These are phyloP conservation scores for Buathra laborator DNA, from an alignment of 2,888 invertebrate species.

Conservation along the genomic window DNA sequence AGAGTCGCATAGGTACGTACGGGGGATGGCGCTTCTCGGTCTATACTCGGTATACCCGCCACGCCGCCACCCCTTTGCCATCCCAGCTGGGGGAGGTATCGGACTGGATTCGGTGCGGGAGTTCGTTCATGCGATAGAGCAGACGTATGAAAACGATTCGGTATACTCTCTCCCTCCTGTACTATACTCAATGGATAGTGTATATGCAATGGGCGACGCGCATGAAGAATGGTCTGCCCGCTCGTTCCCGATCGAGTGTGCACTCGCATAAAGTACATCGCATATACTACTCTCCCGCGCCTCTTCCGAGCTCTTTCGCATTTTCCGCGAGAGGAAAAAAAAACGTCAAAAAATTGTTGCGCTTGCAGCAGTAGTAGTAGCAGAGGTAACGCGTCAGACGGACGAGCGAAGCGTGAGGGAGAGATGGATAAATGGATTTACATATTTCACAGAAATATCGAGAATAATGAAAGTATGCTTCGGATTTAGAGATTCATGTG, in stretches of 20 bases:
- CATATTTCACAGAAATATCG: constrained; percentile 64
- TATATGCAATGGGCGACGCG: constrained; percentile 54
- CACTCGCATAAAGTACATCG: constrained; percentile 71
- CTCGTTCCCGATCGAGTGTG: constrained; percentile 70
- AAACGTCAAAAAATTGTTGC: constrained; percentile 23
- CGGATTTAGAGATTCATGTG: constrained; percentile 35
- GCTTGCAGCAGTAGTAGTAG: constrained; percentile 1
- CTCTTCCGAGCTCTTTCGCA: constrained; percentile 39
- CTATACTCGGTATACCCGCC: too few species aligned
- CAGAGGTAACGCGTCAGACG: constrained; percentile 26
- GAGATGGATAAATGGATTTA: constrained; percentile 66
- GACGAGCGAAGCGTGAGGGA: constrained; percentile 49
- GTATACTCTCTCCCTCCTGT: constrained; percentile 24
- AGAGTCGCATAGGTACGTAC: not conserved
- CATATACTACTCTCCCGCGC: constrained; percentile 23
- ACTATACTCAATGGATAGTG: constrained; percentile 18
- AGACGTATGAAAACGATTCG: constrained; percentile 65
- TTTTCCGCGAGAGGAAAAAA: constrained; percentile 37
- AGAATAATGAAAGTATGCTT: constrained; percentile 63
- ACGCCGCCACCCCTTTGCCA: not conserved
- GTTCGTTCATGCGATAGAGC: constrained; percentile 56
- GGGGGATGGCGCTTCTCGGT: constrained; percentile 11
- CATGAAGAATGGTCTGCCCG: constrained; percentile 70
- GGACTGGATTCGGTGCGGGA: constrained; percentile 38
- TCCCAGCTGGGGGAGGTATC: constrained; percentile 14